Base-by-base conservation (phyloP, 2,888 invertebrate species). In the Perithous albicinctus region DNA sequence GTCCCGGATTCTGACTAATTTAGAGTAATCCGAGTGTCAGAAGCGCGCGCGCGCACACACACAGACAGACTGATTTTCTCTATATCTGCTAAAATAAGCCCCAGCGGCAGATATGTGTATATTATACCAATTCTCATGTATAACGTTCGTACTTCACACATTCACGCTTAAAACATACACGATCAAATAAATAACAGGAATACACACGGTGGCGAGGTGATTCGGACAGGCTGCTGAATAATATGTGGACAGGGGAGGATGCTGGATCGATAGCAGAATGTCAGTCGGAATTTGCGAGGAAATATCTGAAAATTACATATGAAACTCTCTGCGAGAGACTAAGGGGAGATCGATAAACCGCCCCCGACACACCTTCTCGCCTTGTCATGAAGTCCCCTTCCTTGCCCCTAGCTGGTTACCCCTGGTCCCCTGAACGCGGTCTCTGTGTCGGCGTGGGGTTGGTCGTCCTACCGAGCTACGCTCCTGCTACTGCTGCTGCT, bases 311-410 rank as follows among this genome's bases (percentile, higher is more conserved):
- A 82, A 84, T 82, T 82, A 80, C 80, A 84, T 78, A 80, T 80
- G 84, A 83, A 86, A 86, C 78, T 78, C 64, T n/a, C n/a, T 56
- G 48, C 78, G 79, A 77, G 81, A 64, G 51, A 12, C 77, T 78
- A 85, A 82, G 82, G n/a, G 84, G 84, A 86, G 82, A 87, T 88
- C 89, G 85, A 88, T 88, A 85, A 83, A 83, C 74, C 83, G 74
- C 66, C n/a, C 66, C 18, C 43, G 4, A 18, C 15, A 29, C 15
- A n/a, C 4, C 43, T 56, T 66, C 18, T 20, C 41, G 15, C 5
- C 70, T 46, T 35, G n/a, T 12, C 59, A 10, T 29, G 20, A 20
- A 8, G 12, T 38, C 46, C 46, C 73, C 48, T 56, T 41, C 73
- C 48, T 56, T 41, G 32, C 10, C 43, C 29, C 61, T 70, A 43